Conservation (phyloP, 2,888 invertebrate species). For the Dicyrtomina minuta region DNA sequence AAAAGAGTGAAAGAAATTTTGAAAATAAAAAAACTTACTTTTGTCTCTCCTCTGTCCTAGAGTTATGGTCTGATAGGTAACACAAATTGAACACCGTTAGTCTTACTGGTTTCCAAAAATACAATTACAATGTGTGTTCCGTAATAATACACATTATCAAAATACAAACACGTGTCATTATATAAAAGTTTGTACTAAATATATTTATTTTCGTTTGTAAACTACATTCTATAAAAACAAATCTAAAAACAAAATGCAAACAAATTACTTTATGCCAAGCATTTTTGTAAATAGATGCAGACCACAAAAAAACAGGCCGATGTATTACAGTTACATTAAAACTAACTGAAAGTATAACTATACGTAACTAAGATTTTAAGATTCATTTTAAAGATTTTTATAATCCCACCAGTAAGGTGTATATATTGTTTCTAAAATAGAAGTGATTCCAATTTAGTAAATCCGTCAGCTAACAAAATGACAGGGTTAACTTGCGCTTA, state of each 20-base stretch:
- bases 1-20: conserved; percentile 12
- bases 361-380: no score
- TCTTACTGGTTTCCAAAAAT: conserved; percentile 45
- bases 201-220: background rate
- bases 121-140: conserved; percentile 9
- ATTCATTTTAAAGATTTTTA: no score
- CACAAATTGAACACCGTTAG: conserved; percentile 53
- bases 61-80: conserved; percentile 50
- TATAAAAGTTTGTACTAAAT: background rate
- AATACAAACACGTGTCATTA: background rate
- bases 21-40: conserved; percentile 68
- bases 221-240: background rate
- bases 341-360: background rate
- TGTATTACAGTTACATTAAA: background rate
- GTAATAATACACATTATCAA: no score
- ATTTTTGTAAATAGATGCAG: background rate
- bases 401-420: no score
- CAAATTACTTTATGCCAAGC: no score
- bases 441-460: no score
- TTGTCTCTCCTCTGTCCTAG: conserved; percentile 73
- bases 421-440: no score
- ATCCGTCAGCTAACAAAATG: no score
- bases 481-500: no score
- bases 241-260: no score
- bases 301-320: background rate